Base-by-base conservation (phyloP, 2,797 vertebrate genomes). In the Glyptemys insculpta region DNA sequence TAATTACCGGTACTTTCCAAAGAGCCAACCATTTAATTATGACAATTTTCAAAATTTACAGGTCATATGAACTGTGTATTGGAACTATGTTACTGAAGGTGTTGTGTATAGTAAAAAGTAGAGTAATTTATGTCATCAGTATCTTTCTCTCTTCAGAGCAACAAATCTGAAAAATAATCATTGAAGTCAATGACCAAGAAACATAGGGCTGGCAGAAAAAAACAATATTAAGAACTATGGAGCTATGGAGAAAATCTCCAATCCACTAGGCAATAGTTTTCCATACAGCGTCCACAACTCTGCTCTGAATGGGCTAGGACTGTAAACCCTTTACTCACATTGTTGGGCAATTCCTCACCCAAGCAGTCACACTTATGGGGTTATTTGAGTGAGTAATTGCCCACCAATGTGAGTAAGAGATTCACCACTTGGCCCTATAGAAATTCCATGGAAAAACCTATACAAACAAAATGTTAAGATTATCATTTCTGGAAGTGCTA, bases 1-100 rank as follows among this genome's bases (percentile, higher is more conserved):
- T 83, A 93, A 92, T 81, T 82, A 65, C 47, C 47, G 8, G 47
- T 47, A 47, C n/a, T 89, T 85, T 78, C 23, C 6, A 87, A 96
- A 37, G 86, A 90, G 1, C 3, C 34, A 81, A 5, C 1, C 90
- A 91, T 59, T 81, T 54, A 19, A 79, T 76, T 87, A 84, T 59
- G 79, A 72, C 11, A 68, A 8, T 79, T 91, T 86, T 78, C 80
- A 57, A 86, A 93, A 96, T 80, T 34, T 85, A 72, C 15, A 57
- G 12, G 14, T 14, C 18, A 29, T 16, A n/a, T 56, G 41, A 92
- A 81, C 81, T 3, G 57, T 5, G 1, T 11, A 44, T 19, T 12
- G 29, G 2, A 90, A 90, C 41, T 53, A 41, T 4, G 3, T 54
- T 84, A 37, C 7, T 50, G 41, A 57, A 84, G 62, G 41, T 74